These are phyloP conservation scores for Daphoenositta chrysoptera DNA, from an alignment of 2,113 vertebrate genomes.

Conservation along the genomic window DNA sequence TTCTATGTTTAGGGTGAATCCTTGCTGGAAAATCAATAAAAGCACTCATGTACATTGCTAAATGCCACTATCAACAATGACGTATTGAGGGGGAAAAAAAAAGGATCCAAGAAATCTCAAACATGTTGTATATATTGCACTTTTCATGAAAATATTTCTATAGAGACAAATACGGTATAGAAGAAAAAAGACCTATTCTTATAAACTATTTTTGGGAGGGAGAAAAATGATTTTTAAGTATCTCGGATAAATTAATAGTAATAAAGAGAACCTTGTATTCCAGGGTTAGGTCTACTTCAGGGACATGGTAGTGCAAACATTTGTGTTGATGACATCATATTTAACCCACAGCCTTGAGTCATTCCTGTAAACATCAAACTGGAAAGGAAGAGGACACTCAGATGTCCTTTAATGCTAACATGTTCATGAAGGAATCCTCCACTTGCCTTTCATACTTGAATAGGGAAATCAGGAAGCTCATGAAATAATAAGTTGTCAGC, in stretches of 20 bases:
- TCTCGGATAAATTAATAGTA: background rate
- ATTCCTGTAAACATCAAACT: background rate
- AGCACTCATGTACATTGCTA: background rate
- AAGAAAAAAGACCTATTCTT: background rate
- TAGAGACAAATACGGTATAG: background rate
- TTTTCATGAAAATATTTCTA: background rate
- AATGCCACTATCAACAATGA: background rate
- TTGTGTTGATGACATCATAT: background rate
- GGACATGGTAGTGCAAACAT: background rate
- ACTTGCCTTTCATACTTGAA: background rate
- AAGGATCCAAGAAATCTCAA: background rate
- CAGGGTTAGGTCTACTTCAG: background rate
- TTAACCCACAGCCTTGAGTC: background rate
- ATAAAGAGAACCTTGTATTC: background rate
- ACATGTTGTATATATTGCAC: background rate
- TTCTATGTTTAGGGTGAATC: background rate
- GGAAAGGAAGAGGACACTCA: background rate
- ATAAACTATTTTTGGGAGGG: accelerated
- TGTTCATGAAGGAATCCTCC: background rate
- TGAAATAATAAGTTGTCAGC: accelerated
- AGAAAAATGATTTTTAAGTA: background rate
- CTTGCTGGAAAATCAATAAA: background rate
- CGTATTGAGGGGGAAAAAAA: background rate
- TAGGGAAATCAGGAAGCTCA: background rate
- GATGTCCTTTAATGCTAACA: background rate